A percentile compares a stretch with the other conserved stretches of the same genome.
These are phyloP conservation scores for Drosophila barbarae DNA, from an alignment of 2,888 invertebrate genomes.

Conservation along the genomic window DNA sequence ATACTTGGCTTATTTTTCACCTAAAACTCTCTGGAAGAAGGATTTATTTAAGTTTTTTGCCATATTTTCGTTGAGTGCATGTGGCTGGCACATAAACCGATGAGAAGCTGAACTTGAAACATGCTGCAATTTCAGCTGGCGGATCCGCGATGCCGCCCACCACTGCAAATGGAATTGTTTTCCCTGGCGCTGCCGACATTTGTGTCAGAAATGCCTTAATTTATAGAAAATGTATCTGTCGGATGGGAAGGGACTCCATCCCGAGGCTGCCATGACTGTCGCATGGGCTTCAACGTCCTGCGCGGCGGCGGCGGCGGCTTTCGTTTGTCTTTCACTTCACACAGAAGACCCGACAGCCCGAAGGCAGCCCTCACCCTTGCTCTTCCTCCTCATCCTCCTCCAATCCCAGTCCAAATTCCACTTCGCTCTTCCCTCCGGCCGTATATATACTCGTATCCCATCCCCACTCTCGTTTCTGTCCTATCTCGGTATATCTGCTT, in stretches of 20 bases:
- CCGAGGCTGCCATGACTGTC: conserved; percentile 34
- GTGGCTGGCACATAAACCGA: conserved; percentile 1
- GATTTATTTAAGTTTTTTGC: no score
- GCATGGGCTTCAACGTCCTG: conserved; percentile 41
- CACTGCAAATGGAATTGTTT: conserved; percentile 67
- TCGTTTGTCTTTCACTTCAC: conserved; percentile 51
- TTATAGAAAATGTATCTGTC: conserved; percentile 68
- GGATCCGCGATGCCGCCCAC: conserved; percentile 37
- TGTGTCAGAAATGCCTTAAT: conserved; percentile 56
- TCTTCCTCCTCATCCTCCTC: background rate
- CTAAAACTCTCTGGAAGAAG: background rate
- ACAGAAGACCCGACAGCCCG: conserved; percentile 34
- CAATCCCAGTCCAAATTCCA: background rate
- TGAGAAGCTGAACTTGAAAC: conserved; percentile 30
- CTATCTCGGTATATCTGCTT: conserved; percentile 29
- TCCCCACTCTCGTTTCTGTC: background rate
- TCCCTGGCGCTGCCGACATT: conserved; percentile 43
- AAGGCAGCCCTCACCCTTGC: conserved; percentile 19
- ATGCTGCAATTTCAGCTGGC: conserved; percentile 41
- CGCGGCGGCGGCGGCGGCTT: conserved; percentile 30
- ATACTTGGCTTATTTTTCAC: background rate
- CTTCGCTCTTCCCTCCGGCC: background rate
- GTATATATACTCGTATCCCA: background rate
- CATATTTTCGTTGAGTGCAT: background rate
- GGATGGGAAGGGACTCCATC: conserved; percentile 25